These are phyloP conservation scores for Drosophila ercepeae DNA, from an alignment of 1,140 invertebrate species.

Conservation along the genomic window DNA sequence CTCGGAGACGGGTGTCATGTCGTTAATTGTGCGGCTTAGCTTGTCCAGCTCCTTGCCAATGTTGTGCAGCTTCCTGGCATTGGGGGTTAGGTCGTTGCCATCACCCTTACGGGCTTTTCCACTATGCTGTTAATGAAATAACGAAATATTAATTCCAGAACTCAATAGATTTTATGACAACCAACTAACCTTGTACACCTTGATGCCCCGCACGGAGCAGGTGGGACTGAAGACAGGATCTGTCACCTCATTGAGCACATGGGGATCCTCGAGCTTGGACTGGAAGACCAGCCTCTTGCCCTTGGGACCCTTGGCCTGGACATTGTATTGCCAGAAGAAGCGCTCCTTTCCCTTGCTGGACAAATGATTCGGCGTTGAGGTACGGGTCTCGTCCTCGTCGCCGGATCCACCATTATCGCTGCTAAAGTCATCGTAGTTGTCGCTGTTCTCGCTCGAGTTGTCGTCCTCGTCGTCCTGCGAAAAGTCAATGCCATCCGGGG, in stretches of 20 bases:
- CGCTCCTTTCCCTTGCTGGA: constrained; percentile 89
- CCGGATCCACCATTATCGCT: constrained; percentile 92
- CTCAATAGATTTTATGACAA: not conserved
- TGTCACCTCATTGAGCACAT: constrained; percentile 93
- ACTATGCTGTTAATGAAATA: constrained; percentile 84
- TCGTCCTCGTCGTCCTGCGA: constrained; percentile 94
- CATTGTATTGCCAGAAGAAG: constrained; percentile 99
- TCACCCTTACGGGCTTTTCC: constrained; percentile 98
- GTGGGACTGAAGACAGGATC: constrained; percentile 97
- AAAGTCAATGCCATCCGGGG: constrained; percentile 91
- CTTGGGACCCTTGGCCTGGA: constrained; percentile 99
- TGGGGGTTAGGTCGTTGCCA: constrained; percentile 98
- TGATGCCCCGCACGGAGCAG: constrained; percentile 94
- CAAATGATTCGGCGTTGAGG: constrained; percentile 84
- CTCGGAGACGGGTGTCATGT: constrained; percentile 97
- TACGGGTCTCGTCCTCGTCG: constrained; percentile 87
- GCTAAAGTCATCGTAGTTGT: constrained; percentile 93
- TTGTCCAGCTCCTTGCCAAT: constrained; percentile 97
- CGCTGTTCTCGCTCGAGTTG: constrained; percentile 91
- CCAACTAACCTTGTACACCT: constrained; percentile 85
- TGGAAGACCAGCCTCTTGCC: constrained; percentile 93
- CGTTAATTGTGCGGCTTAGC: constrained; percentile 95
- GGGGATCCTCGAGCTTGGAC: constrained; percentile 95
- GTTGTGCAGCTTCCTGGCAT: constrained; percentile 94
- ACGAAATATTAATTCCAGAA: not conserved